A percentile compares a stretch with the other conserved stretches of the same genome.
Evolutionary conservation across 2,888 invertebrate species (phyloP).

Genomic region (Mermis nigrescens): DNA sequence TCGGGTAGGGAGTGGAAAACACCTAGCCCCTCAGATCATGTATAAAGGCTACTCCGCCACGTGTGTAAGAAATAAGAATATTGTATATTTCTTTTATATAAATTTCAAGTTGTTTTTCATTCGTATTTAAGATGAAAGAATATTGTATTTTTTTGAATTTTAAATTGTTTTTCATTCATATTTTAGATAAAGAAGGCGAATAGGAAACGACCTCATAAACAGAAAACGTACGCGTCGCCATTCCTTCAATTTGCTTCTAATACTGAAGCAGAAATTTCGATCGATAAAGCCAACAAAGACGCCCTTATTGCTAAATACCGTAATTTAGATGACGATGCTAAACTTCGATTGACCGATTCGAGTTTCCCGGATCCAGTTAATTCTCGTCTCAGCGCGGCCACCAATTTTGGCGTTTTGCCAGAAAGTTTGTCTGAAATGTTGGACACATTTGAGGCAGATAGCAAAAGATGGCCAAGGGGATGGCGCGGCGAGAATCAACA

Average conservation of each 20-base stretch:
- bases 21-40: too few species aligned
- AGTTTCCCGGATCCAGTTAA: neutral
- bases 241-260: neutral
- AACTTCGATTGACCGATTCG: neutral
- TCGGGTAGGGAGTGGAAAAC: too few species aligned
- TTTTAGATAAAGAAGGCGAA: too few species aligned
- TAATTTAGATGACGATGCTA: neutral
- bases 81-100: too few species aligned
- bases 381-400: constrained; percentile 46
- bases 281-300: neutral
- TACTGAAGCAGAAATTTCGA: neutral
- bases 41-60: too few species aligned
- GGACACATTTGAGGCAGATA: constrained; percentile 20
- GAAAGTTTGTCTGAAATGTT: constrained; percentile 53
- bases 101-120: too few species aligned
- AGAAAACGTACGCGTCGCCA: neutral
- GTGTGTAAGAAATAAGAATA: too few species aligned
- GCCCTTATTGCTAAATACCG: neutral
- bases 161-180: too few species aligned
- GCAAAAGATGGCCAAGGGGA: neutral
- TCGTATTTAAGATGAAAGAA: too few species aligned
- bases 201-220: too few species aligned
- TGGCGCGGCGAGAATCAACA: constrained; percentile 2
- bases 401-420: constrained; percentile 57
- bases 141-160: too few species aligned